Evolutionary conservation across 1,140 invertebrate species (phyloP).

Genomic region (Muscidifurax raptorellus): DNA sequence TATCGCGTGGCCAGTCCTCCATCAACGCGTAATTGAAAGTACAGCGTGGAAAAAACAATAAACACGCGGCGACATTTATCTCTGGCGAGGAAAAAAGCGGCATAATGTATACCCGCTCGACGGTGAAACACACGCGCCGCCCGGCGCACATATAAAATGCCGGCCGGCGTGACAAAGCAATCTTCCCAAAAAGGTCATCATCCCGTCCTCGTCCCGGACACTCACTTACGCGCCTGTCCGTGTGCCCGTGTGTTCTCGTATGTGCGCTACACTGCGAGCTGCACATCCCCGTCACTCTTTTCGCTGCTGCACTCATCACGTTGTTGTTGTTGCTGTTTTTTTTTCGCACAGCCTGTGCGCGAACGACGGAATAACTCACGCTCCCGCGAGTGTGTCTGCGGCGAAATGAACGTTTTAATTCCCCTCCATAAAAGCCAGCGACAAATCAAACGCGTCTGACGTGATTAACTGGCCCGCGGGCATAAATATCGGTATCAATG

Average conservation of each 20-base stretch:
- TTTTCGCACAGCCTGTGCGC: constrained; percentile 55
- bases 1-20: neutral
- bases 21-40: constrained; percentile 4
- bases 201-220: constrained; percentile 33
- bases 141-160: neutral
- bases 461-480: constrained; percentile 73
- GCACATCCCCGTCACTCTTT: constrained; percentile 31
- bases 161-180: constrained; percentile 58
- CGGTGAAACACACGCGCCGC: neutral
- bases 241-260: neutral
- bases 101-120: constrained; percentile 25
- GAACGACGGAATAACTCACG: constrained; percentile 72
- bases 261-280: neutral
- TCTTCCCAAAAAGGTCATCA: constrained; percentile 72
- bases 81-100: neutral
- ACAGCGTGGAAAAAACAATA: neutral
- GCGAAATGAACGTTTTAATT: constrained; percentile 76
- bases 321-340: neutral
- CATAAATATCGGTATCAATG: constrained; percentile 76
- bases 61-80: neutral
- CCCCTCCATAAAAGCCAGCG: constrained; percentile 75
- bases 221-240: constrained; percentile 15
- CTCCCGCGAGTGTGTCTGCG: constrained; percentile 71
- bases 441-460: constrained; percentile 76
- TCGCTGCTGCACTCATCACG: constrained; percentile 13